phyloP scores from a whole-genome alignment of 2,888 invertebrate species.

The Eristalis pertinax region DNA sequence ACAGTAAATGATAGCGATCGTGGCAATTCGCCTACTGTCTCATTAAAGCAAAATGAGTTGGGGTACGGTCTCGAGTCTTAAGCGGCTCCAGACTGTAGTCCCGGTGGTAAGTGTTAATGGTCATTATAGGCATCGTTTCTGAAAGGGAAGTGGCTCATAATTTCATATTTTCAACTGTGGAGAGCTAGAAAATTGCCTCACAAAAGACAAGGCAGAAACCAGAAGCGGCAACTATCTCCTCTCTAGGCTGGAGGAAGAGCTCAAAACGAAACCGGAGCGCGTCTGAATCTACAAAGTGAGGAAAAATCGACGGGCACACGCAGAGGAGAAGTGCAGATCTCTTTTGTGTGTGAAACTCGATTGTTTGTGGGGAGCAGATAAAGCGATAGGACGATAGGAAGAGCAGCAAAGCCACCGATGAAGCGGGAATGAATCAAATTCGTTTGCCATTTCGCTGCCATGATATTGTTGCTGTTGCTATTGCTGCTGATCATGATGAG shows the following conservation, averaged over 20 bases:
- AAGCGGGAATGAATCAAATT: constrained; percentile 52
- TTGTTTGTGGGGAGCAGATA: constrained; percentile 46
- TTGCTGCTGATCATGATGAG: constrained; percentile 18
- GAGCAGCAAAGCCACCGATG: constrained; percentile 23
- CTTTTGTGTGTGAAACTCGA: constrained; percentile 70
- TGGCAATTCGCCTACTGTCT: constrained; percentile 29
- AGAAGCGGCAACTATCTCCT: constrained; percentile 58
- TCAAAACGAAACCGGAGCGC: constrained; percentile 20
- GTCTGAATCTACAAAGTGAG: background rate
- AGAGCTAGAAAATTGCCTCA: constrained; percentile 56
- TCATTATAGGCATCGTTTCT: constrained; percentile 46
- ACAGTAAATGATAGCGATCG: background rate
- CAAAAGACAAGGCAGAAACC: constrained; percentile 37
- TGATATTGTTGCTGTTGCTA: constrained; percentile 15
- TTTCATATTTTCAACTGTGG: constrained; percentile 39
- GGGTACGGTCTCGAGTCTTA: constrained; percentile 3
- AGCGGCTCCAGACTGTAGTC: background rate
- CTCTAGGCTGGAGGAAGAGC: constrained; percentile 14
- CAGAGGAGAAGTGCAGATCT: constrained; percentile 10
- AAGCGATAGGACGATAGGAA: constrained; percentile 41
- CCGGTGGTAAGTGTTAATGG: constrained; percentile 49
- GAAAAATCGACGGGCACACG: background rate
- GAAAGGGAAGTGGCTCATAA: constrained; percentile 67
- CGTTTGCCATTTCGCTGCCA: constrained; percentile 67
- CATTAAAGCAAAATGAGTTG: constrained; percentile 6